phyloP scores from a whole-genome alignment of 2,113 vertebrate genomes.

The Willisornis vidua region DNA sequence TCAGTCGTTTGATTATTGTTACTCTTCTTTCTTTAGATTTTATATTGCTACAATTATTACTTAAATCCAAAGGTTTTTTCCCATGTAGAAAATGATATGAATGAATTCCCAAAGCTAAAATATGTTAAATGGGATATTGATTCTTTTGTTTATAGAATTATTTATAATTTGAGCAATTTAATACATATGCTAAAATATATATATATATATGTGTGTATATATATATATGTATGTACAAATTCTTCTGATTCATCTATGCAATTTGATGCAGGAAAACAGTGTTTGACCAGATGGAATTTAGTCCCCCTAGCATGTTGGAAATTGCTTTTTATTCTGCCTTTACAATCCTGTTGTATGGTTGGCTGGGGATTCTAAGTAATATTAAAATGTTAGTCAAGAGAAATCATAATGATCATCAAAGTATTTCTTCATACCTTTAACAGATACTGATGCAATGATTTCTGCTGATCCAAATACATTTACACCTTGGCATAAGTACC shows the following conservation, averaged over 20 bases:
- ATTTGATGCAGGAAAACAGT: not conserved
- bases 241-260: not conserved
- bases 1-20: not conserved
- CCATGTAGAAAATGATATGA: not conserved
- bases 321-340: not conserved
- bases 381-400: not conserved
- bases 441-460: constrained; percentile 85
- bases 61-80: not conserved
- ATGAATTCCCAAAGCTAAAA: not conserved
- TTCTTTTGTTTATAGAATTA: not conserved
- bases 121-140: not conserved
- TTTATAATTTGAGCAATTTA: not conserved
- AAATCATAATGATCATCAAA: not conserved
- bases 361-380: not conserved
- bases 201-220: too few relatives aligned
- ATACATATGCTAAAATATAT: not conserved
- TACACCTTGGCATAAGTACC: constrained; percentile 87
- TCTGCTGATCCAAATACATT: constrained; percentile 93
- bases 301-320: not conserved
- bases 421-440: constrained; percentile 86
- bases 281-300: not conserved
- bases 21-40: not conserved
- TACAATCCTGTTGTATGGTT: not conserved
- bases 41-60: not conserved
- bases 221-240: not conserved